These are phyloP conservation scores for Rhinella marina DNA, from an alignment of 2,797 vertebrate genomes.

Conservation along the genomic window DNA sequence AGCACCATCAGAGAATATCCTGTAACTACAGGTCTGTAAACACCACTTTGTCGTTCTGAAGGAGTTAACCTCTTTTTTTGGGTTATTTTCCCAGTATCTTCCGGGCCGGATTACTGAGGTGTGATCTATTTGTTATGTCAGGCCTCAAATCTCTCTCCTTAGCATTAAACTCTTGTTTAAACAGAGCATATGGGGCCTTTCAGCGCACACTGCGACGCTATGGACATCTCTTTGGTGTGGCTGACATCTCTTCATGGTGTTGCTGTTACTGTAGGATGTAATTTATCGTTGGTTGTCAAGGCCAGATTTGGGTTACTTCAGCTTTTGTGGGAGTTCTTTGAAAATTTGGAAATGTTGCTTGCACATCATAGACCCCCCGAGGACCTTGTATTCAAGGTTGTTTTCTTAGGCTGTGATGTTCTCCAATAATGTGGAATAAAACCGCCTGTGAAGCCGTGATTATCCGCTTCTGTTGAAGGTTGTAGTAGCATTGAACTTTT, in stretches of 20 bases:
- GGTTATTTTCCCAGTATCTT: conserved; percentile 9
- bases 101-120: conserved; percentile 19
- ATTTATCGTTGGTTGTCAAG: conserved; percentile 22
- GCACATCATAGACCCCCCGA: conserved; percentile 6
- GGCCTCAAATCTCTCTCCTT: background rate
- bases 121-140: conserved; percentile 41
- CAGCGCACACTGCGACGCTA: conserved; percentile 7
- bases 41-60: background rate
- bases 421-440: background rate
- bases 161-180: conserved; percentile 29
- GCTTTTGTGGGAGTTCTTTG: background rate
- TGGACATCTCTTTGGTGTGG: background rate
- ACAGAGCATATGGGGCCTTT: conserved; percentile 36
- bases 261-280: conserved; percentile 22
- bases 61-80: conserved; percentile 2
- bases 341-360: conserved; percentile 12
- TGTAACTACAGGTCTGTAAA: background rate
- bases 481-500: background rate
- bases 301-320: conserved; percentile 24
- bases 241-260: background rate
- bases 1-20: background rate
- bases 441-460: background rate
- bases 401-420: background rate
- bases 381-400: background rate
- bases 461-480: background rate